Evolutionary conservation across 2,888 invertebrate species (phyloP).

Genomic region (Drosophila maculinotata): DNA sequence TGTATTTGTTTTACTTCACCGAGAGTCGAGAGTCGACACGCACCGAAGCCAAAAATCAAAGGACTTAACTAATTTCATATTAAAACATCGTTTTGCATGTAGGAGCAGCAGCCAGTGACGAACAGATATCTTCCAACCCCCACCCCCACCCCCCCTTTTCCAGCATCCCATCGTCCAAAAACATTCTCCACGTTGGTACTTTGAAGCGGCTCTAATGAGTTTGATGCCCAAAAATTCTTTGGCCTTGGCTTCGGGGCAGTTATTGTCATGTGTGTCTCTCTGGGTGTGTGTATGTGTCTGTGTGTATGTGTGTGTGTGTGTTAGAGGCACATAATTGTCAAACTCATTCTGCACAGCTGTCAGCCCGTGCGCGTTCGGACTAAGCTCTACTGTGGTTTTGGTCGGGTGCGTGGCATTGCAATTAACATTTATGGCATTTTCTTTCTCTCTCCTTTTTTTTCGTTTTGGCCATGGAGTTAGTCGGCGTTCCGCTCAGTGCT

Average conservation of each 20-base stretch:
- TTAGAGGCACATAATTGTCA: constrained; percentile 71
- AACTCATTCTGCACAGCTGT: constrained; percentile 68
- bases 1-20: constrained; percentile 77
- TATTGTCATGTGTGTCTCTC: constrained; percentile 51
- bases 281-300: constrained; percentile 7
- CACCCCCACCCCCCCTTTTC: background rate
- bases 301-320: constrained; percentile 15
- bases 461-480: constrained; percentile 1
- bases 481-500: constrained; percentile 31
- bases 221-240: constrained; percentile 74
- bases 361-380: constrained; percentile 41
- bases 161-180: no score
- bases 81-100: constrained; percentile 83
- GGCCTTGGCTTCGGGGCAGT: constrained; percentile 56
- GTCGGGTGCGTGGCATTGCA: constrained; percentile 57
- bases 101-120: constrained; percentile 59
- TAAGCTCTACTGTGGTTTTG: constrained; percentile 13
- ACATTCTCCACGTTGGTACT: constrained; percentile 53
- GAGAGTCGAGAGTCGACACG: constrained; percentile 44
- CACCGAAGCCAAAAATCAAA: constrained; percentile 74
- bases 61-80: constrained; percentile 81
- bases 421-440: constrained; percentile 79
- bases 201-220: constrained; percentile 74
- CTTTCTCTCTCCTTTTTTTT: background rate
- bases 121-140: constrained; percentile 10